Evolutionary conservation across 2,888 invertebrate genomes (phyloP), one percentile per base, ranked within the genome.

Genomic region (Platycnemis pennipes): DNA sequence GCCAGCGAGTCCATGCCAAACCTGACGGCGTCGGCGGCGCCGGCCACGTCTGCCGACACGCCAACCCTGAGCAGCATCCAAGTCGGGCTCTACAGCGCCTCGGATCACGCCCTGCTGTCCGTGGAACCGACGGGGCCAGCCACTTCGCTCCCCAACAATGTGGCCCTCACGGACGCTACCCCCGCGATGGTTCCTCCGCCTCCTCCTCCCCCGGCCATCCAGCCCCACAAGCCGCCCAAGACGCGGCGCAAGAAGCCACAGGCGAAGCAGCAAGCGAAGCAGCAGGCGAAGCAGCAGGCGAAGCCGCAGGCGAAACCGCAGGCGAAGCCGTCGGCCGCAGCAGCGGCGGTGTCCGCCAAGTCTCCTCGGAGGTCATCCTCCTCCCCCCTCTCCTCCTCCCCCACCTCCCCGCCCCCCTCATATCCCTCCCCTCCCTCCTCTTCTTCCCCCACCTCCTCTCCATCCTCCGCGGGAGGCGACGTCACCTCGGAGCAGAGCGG

Each of bases 401-500:
- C 94, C 45, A 88, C 91, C n/a, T 91, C 86, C 42, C 53, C 88
- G 42, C 56, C 94, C 2, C 69, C 89, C 26, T 56, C 88, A n/a
- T 91, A 63, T 26, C 91, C 91, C 11, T 91, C 91, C 2, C 69
- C 91, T 4, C 42, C 63, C 13, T 42, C 44, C n/a, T 91, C 91
- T 63, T 91, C 91, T 45, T 63, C 91, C 19, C 94, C 95, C 19
- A 95, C 95, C 13, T 95, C 94, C 3, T 95, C 95, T 26, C 96
- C 96, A 0, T 96, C 96, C n/a, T 95, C 96, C 42, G 96, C 96
- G 3, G 96, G 96, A 44, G 96, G 96, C 94, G 96, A 96, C 94
- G 96, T 98, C 95, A 97, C 97, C 8, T 98, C 98, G 95, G 98
- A 98, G 96, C 98, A 98, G 96, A 98, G 98, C 96, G 98, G 98